A percentile compares a stretch with the other conserved stretches of the same genome.
These are phyloP conservation scores for Tympanuchus pallidicinctus DNA, from an alignment of 2,113 vertebrate species.

Conservation along the genomic window DNA sequence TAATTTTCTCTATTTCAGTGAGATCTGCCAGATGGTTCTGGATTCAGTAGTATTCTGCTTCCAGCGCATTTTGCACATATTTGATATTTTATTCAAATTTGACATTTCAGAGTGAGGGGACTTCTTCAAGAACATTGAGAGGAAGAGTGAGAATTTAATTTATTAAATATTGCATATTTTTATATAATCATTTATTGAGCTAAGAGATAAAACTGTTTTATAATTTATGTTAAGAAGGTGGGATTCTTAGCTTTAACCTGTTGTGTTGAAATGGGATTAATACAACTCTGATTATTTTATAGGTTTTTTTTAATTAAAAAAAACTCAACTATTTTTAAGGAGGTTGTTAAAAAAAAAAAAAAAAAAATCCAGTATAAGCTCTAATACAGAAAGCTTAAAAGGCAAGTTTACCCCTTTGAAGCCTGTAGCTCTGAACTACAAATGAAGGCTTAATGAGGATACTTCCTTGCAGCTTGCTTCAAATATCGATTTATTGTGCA, in stretches of 20 bases:
- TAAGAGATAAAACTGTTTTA: not conserved
- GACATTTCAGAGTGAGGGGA: not conserved
- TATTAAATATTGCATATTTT: not conserved
- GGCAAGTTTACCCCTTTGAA: slow-evolving; percentile 34
- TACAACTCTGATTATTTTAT: not conserved
- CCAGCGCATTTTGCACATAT: not conserved
- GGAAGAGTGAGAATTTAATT: not conserved
- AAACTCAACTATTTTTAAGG: not conserved
- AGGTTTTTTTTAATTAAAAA: not conserved
- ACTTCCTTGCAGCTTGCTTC: slow-evolving; percentile 11
- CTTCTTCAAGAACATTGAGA: not conserved
- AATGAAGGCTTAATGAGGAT: slow-evolving; percentile 26
- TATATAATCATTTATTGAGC: not conserved
- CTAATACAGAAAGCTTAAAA: slow-evolving; percentile 35
- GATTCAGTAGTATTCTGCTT: not conserved
- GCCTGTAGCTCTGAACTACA: slow-evolving; percentile 14
- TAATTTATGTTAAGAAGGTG: not conserved
- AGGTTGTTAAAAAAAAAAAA: slow-evolving; percentile 6
- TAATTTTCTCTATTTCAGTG: not conserved
- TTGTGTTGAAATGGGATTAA: not conserved
- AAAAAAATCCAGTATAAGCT: not conserved
- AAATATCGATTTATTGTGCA: slow-evolving; percentile 13
- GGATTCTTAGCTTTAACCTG: not conserved
- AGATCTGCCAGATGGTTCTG: not conserved
- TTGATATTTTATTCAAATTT: not conserved